Evolutionary conservation across 2,113 vertebrate genomes (phyloP).

Genomic region (Elaphurus davidianus): DNA sequence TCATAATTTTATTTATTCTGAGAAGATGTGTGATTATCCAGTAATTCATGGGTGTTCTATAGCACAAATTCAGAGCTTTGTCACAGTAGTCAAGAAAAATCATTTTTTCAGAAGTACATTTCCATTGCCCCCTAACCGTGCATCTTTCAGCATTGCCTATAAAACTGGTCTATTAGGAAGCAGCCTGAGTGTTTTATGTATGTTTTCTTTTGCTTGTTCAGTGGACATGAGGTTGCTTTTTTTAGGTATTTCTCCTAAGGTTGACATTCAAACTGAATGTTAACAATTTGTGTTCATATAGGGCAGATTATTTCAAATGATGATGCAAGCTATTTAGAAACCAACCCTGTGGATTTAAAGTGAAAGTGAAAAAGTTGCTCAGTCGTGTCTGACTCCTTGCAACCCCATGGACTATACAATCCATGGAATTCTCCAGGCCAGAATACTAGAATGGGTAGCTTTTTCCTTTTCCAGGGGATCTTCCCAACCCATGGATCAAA

Average conservation of each 20-base stretch:
- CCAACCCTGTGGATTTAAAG: background rate
- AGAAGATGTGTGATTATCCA: constrained; percentile 43
- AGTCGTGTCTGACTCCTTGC: rapidly evolving
- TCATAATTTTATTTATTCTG: constrained; percentile 60
- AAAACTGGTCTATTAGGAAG: constrained; percentile 11
- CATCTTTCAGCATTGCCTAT: constrained; percentile 26
- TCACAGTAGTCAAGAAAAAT: constrained; percentile 46
- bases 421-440: background rate
- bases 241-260: background rate
- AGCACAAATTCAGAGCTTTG: constrained; percentile 43
- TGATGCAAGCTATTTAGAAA: background rate
- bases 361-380: background rate
- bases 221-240: background rate
- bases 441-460: background rate
- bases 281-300: background rate
- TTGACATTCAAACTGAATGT: background rate
- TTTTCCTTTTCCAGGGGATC: background rate
- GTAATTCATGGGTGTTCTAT: constrained; percentile 32
- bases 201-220: background rate
- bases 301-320: background rate
- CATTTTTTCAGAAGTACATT: constrained; percentile 35
- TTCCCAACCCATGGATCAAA: background rate
- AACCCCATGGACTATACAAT: background rate
- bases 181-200: background rate
- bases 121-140: background rate